A percentile compares a stretch with the other conserved stretches of the same genome.
Evolutionary conservation across 1,140 invertebrate genomes (phyloP).

Genomic region (Teleopsis dalmanni): DNA sequence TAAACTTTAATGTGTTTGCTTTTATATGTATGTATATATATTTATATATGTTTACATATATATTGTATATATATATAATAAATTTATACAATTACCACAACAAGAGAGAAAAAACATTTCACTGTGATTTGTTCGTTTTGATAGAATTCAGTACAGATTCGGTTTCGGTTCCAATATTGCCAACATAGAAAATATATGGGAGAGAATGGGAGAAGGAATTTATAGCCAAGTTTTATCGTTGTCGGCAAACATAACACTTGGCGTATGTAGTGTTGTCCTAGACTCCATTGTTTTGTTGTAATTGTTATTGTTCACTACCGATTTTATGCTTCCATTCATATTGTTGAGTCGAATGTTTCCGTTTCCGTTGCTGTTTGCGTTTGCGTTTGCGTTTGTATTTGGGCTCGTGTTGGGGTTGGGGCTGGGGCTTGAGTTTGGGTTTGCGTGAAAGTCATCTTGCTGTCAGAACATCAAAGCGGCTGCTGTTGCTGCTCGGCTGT

Average conservation of each 20-base stretch:
- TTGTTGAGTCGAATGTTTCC: background rate
- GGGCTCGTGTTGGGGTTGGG: conserved; percentile 4
- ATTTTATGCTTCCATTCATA: no score
- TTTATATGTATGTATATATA: no score
- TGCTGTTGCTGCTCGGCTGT: background rate
- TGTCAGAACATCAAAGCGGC: background rate
- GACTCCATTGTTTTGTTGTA: conserved; percentile 2
- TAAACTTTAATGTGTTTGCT: no score
- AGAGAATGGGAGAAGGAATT: no score
- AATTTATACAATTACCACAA: no score
- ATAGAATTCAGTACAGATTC: no score
- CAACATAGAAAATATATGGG: no score
- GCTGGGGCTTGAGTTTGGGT: background rate
- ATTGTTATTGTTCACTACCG: background rate
- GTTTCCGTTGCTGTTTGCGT: background rate
- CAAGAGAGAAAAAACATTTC: no score
- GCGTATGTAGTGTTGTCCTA: background rate
- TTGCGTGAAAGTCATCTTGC: background rate
- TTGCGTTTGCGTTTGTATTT: background rate
- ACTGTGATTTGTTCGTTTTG: no score
- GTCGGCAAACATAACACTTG: conserved; percentile 3
- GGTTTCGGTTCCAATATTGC: no score
- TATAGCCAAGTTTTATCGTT: conserved; percentile 38
- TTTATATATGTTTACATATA: no score
- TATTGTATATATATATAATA: no score